Percentiles rank a stretch among this genome's conserved stretches.
Conservation (phyloP, 1,140 invertebrate genomes). For the Drosophila saltans region DNA sequence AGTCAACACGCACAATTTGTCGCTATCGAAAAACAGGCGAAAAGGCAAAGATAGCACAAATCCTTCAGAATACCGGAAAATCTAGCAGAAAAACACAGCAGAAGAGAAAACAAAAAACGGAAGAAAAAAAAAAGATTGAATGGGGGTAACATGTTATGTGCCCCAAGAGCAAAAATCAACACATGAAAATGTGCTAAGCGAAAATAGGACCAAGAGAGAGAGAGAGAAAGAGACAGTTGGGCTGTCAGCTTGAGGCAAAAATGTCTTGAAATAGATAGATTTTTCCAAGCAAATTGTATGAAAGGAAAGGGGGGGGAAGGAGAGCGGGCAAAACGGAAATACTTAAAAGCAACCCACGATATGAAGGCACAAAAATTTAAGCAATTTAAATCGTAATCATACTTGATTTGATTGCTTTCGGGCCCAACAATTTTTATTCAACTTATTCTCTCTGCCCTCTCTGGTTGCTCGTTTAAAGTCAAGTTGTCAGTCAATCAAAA, state of each 20-base stretch:
- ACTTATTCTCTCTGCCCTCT: neutral
- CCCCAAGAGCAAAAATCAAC: constrained; percentile 66
- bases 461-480: constrained; percentile 55
- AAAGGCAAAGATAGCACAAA: constrained; percentile 44
- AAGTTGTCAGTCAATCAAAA: constrained; percentile 79
- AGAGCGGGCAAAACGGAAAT: neutral
- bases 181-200: constrained; percentile 41
- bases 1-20: constrained; percentile 80
- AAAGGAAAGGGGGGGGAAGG: neutral
- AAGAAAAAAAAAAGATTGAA: constrained; percentile 16
- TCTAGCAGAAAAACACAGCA: constrained; percentile 37
- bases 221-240: constrained; percentile 10
- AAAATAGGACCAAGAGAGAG: neutral
- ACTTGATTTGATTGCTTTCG: constrained; percentile 41
- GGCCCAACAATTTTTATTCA: neutral
- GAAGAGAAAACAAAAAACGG: constrained; percentile 30
- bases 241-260: constrained; percentile 48
- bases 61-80: constrained; percentile 54
- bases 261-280: constrained; percentile 46
- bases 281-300: constrained; percentile 19
- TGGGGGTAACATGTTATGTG: constrained; percentile 48
- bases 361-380: constrained; percentile 25
- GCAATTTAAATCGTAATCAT: constrained; percentile 72
- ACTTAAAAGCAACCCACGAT: constrained; percentile 19
- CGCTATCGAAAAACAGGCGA: constrained; percentile 52